Percentiles rank a stretch among this genome's conserved stretches.
phyloP scores from a whole-genome alignment of 2,113 vertebrate species.

The Brachyhypopomus occidentalis region DNA sequence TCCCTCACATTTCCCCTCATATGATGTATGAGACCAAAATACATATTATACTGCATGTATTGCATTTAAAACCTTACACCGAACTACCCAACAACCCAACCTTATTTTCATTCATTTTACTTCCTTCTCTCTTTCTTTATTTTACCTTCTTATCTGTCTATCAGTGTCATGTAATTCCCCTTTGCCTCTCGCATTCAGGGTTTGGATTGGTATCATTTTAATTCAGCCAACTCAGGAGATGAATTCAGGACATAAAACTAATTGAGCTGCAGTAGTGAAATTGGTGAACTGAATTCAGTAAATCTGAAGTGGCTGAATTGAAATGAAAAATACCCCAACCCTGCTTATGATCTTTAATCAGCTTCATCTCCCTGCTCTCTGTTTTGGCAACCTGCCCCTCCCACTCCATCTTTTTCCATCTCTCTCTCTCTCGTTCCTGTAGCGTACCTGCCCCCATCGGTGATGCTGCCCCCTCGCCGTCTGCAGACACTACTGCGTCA shows the following conservation, averaged over 20 bases:
- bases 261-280: neutral
- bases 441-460: slow-evolving; percentile 95
- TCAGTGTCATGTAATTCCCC: slow-evolving; percentile 54
- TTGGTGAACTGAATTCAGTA: slow-evolving; percentile 31
- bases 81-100: neutral
- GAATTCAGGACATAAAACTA: slow-evolving; percentile 15
- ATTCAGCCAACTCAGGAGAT: slow-evolving; percentile 48
- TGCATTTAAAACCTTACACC: slow-evolving; percentile 3
- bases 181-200: slow-evolving; percentile 46
- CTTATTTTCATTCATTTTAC: slow-evolving; percentile 15
- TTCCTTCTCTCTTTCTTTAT: slow-evolving; percentile 19
- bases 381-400: slow-evolving; percentile 28
- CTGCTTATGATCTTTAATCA: slow-evolving; percentile 27
- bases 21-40: no score
- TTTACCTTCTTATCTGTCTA: slow-evolving; percentile 25
- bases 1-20: neutral
- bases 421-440: slow-evolving; percentile 37
- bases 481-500: slow-evolving; percentile 93
- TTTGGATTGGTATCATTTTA: slow-evolving; percentile 47
- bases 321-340: slow-evolving; percentile 44
- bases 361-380: slow-evolving; percentile 35
- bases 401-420: slow-evolving; percentile 24
- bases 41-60: neutral
- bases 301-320: slow-evolving; percentile 48
- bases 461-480: slow-evolving; percentile 95